Evolutionary conservation across 2,797 vertebrate species (phyloP), one percentile per base, ranked within the genome.

Genomic region (Sus cebifrons): DNA sequence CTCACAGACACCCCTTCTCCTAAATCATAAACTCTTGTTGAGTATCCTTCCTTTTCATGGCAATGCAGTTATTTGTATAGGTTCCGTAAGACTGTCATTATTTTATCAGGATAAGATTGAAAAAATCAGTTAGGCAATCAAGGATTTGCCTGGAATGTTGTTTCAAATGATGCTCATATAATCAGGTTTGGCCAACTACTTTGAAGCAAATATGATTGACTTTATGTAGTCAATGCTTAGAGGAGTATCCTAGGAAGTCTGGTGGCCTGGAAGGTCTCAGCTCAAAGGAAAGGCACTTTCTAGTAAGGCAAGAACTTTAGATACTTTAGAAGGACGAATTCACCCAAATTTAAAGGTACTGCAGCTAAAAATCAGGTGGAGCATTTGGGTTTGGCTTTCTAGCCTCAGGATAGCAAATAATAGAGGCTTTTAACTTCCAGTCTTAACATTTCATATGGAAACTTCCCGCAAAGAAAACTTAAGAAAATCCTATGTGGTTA

Each of bases 361-460:
- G 7, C 54, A 71, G 86, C 73, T 94, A 36, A 6, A 96, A 85
- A 84, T 85, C 36, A 75, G 52, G 6, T 90, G 32, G 52, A 44
- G 81, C 49, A 54, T 78, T 15, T 13, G 40, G 23, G 64, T 17
- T 91, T 95, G 74, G 52, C 74, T 93, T 96, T 52, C 32, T 78
- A 36, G 73, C 82, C 62, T 77, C 71, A n/a, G 83, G 62, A 95
- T 79, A 95, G 25, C 74, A 96, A 93, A 95, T 71, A 70, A 94
- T 68, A 91, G 73, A 86, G 32, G 58, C 10, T 84, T 96, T 95
- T 54, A 83, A 94, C 71, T 21, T 54, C 68, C n/a, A 94, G 15
- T 73, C 40, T 36, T 68, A 89, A 44, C 88, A 83, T 81, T 94
- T 96, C 75, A 84, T 79, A 86, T 83, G 91, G 60, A 95, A 96